Percentiles rank a stretch among this genome's conserved stretches.
These are phyloP conservation scores for Anabas testudineus DNA, from an alignment of 2,797 vertebrate species.

Conservation along the genomic window DNA sequence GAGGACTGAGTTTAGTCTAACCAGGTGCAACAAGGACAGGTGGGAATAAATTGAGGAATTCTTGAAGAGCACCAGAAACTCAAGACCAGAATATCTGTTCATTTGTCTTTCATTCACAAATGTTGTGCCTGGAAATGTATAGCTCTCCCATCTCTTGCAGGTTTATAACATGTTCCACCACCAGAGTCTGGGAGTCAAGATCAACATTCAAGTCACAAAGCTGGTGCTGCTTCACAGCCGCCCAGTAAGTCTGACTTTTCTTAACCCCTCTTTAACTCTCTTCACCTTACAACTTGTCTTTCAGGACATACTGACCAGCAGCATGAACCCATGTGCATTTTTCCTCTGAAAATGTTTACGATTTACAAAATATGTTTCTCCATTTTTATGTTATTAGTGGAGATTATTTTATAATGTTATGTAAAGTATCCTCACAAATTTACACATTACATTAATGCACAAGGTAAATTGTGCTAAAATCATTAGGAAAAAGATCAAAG, in stretches of 20 bases:
- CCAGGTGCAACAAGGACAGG: too few species aligned
- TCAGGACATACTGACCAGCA: constrained; percentile 24
- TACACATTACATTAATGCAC: too few species aligned
- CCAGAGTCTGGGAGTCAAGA: constrained; percentile 91
- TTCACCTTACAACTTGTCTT: constrained; percentile 17
- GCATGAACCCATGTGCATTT: neutral
- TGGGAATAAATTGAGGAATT: too few species aligned
- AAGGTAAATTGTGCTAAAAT: too few species aligned
- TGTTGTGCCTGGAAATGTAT: neutral
- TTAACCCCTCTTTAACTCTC: constrained; percentile 1
- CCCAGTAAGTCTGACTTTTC: constrained; percentile 87
- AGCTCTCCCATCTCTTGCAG: constrained; percentile 70
- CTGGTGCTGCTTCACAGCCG: constrained; percentile 92
- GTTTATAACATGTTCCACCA: constrained; percentile 99
- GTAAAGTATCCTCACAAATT: neutral
- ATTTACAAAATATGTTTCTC: neutral
- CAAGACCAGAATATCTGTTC: too few species aligned
- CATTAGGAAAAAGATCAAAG: too few species aligned
- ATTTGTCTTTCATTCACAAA: neutral
- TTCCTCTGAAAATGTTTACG: too few species aligned
- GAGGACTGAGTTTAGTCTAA: too few species aligned
- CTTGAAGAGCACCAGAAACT: too few species aligned
- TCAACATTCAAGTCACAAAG: constrained; percentile 94
- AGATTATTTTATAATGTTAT: neutral
- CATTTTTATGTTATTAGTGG: neutral